These are phyloP conservation scores for Bombus pyrosoma DNA, from an alignment of 1,140 invertebrate species.

Conservation along the genomic window DNA sequence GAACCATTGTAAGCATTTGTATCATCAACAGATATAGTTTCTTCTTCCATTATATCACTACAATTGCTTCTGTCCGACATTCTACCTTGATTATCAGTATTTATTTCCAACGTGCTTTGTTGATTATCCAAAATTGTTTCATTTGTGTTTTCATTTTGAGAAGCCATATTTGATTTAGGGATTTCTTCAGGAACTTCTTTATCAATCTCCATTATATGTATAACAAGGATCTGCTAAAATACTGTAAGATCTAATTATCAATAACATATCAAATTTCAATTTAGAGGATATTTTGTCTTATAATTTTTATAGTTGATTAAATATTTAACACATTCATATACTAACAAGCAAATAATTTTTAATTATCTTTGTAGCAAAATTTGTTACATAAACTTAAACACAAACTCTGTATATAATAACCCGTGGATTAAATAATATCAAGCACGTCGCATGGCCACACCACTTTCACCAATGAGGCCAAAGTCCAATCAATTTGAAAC, in stretches of 20 bases:
- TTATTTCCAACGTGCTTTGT: neutral
- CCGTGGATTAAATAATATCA: conserved; percentile 63
- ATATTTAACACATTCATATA: conserved; percentile 8
- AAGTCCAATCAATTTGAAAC: conserved; percentile 78
- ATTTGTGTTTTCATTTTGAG: neutral
- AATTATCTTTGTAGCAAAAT: conserved; percentile 28
- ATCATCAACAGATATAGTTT: conserved; percentile 24
- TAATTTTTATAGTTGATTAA: conserved; percentile 6
- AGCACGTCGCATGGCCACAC: conserved; percentile 74
- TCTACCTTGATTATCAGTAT: conserved; percentile 8
- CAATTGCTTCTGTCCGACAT: conserved; percentile 46
- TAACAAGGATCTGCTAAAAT: conserved; percentile 55
- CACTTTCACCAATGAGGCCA: conserved; percentile 79
- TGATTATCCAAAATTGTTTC: conserved; percentile 8
- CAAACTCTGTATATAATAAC: conserved; percentile 51
- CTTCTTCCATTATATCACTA: conserved; percentile 46
- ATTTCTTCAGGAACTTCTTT: conserved; percentile 40
- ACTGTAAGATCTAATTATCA: conserved; percentile 50
- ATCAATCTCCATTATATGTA: conserved; percentile 49
- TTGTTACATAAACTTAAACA: conserved; percentile 49
- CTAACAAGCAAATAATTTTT: conserved; percentile 23
- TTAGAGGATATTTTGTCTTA: neutral
- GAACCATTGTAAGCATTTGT: conserved; percentile 44
- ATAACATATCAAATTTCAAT: neutral
- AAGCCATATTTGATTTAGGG: neutral